Conservation (phyloP, 2,797 vertebrate genomes). For the Microctenopoma steveboyesi region DNA sequence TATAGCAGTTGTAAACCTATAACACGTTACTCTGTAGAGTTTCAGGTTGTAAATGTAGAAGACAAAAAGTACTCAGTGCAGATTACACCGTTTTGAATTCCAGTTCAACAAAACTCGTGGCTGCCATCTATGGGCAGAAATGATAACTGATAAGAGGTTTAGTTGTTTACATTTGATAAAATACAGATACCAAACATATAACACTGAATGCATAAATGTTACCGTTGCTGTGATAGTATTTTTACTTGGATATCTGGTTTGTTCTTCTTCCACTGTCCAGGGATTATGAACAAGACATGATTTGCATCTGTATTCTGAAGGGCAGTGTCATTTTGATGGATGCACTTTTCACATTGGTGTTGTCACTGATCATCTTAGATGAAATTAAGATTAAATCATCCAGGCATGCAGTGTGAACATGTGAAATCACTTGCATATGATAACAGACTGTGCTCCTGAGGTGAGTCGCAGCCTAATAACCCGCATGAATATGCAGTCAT, state of each 20-base stretch:
- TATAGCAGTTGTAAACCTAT: constrained; percentile 1
- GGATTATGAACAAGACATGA: not conserved
- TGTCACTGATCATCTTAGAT: constrained; percentile 58
- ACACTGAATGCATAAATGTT: no score
- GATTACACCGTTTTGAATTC: constrained; percentile 14
- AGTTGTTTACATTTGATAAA: not conserved
- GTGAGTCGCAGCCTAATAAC: constrained; percentile 22
- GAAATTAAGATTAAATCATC: constrained; percentile 7
- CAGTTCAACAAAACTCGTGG: constrained; percentile 48
- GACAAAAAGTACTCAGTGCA: constrained; percentile 23
- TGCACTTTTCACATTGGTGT: constrained; percentile 37
- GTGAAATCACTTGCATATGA: constrained; percentile 25
- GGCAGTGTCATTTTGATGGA: constrained; percentile 27
- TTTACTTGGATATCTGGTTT: no score
- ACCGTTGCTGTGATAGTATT: no score
- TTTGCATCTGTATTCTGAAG: constrained; percentile 4
- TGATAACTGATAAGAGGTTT: constrained; percentile 12
- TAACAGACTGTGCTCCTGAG: constrained; percentile 9
- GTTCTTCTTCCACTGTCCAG: not conserved
- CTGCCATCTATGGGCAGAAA: constrained; percentile 76
- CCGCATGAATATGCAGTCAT: not conserved
- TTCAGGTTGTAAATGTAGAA: constrained; percentile 34
- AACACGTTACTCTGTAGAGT: constrained; percentile 5
- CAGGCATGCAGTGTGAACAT: constrained; percentile 13
- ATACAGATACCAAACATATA: not conserved